Percentiles rank a stretch among this genome's conserved stretches.
These are phyloP conservation scores for Trachurus trachurus DNA, from an alignment of 2,797 vertebrate species.

Conservation along the genomic window DNA sequence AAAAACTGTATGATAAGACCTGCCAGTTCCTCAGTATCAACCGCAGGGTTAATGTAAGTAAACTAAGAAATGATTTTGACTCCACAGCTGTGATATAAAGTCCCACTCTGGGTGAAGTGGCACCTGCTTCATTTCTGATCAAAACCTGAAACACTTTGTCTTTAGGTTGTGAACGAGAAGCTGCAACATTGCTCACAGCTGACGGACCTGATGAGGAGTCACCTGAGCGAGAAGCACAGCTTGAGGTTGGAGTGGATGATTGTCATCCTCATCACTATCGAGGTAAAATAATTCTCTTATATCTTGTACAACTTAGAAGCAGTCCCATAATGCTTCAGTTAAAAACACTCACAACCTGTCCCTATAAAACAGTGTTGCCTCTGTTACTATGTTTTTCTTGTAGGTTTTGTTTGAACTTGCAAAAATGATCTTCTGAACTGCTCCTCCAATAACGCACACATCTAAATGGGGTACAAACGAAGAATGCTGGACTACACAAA, in stretches of 20 bases:
- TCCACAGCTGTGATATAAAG: background rate
- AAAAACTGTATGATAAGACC: conserved; percentile 97
- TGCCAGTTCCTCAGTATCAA: conserved; percentile 97
- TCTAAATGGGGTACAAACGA: conserved; percentile 18
- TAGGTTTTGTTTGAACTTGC: conserved; percentile 97
- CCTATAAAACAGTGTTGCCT: background rate
- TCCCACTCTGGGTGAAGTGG: background rate
- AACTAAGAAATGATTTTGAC: no score
- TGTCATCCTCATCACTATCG: conserved; percentile 96
- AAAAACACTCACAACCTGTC: background rate
- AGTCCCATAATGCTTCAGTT: background rate
- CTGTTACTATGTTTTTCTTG: conserved; percentile 55
- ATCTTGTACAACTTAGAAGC: background rate
- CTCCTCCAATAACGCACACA: conserved; percentile 11
- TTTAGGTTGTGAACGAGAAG: conserved; percentile 97
- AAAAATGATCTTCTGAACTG: conserved; percentile 91
- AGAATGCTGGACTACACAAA: conserved; percentile 28
- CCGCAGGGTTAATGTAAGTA: conserved; percentile 94
- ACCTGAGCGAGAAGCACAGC: conserved; percentile 94
- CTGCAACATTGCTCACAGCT: conserved; percentile 96
- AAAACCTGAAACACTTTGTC: background rate
- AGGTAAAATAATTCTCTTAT: conserved; percentile 82
- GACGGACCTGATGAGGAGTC: conserved; percentile 97
- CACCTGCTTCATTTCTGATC: background rate
- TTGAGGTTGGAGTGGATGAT: conserved; percentile 99